Percentiles rank a stretch among this genome's conserved stretches.
Evolutionary conservation across 2,797 vertebrate species (phyloP).

Genomic region (Lepilemur septentrionalis): DNA sequence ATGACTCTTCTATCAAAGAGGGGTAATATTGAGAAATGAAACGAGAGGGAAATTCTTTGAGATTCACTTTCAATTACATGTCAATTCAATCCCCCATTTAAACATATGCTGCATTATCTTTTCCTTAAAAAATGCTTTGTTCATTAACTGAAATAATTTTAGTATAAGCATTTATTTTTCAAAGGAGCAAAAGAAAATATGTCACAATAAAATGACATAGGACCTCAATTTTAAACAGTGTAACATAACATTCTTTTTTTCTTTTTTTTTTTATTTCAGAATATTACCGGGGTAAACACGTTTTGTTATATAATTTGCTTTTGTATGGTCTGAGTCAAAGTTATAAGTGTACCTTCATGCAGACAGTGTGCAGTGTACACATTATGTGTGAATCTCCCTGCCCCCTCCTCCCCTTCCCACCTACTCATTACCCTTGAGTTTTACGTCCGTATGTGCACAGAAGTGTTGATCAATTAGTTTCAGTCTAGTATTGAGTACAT

Average conservation of each 20-base stretch:
- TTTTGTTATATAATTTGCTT: too few species aligned
- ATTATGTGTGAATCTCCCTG: too few species aligned
- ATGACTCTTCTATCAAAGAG: constrained; percentile 13
- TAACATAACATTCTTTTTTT: neutral
- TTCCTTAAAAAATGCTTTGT: neutral
- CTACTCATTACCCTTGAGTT: too few species aligned
- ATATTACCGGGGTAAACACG: too few species aligned
- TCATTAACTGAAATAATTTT: constrained; percentile 10
- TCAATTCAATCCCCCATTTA: neutral
- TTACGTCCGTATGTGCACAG: too few species aligned
- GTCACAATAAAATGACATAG: neutral
- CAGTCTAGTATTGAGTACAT: too few species aligned
- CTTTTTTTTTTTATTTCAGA: too few species aligned
- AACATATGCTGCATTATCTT: neutral
- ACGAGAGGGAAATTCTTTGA: neutral
- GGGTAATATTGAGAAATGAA: neutral
- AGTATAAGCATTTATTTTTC: neutral
- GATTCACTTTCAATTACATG: neutral
- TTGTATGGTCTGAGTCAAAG: too few species aligned
- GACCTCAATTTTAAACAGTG: neutral
- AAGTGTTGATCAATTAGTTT: too few species aligned
- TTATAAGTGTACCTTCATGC: too few species aligned
- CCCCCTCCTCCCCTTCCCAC: too few species aligned
- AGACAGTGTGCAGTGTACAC: too few species aligned
- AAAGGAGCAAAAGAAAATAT: neutral